These are phyloP conservation scores for Pomacea maculata DNA, from an alignment of 1,140 invertebrate genomes.

Conservation along the genomic window DNA sequence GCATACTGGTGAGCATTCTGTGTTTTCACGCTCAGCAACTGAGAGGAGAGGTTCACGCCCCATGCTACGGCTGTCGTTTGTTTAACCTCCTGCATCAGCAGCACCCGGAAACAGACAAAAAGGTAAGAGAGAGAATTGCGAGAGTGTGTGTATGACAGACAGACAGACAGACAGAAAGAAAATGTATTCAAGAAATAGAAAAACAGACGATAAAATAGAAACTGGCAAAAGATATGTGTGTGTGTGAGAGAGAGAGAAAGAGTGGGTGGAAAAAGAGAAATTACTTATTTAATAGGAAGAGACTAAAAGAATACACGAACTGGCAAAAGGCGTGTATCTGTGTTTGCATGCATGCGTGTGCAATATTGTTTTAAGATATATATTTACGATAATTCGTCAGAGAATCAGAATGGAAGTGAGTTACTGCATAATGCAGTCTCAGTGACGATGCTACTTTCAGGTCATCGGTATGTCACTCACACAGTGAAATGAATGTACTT, in stretches of 20 bases:
- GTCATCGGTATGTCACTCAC: no score
- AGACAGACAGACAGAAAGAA: neutral
- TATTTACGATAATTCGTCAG: no score
- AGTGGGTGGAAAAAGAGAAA: no score
- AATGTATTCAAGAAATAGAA: neutral
- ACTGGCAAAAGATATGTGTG: neutral
- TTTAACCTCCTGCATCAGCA: slow-evolving; percentile 32
- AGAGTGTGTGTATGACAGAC: neutral
- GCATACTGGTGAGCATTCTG: neutral
- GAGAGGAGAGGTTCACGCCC: slow-evolving; percentile 27
- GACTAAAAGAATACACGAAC: no score
- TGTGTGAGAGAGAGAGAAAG: neutral
- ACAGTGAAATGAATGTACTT: no score
- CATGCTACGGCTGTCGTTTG: slow-evolving; percentile 33
- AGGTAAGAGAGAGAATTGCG: slow-evolving; percentile 16
- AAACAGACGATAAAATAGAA: neutral
- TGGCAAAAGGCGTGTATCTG: neutral
- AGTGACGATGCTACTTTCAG: no score
- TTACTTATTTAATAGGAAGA: no score
- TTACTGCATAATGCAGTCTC: no score
- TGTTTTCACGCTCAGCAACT: neutral
- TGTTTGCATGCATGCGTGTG: neutral
- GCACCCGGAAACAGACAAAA: slow-evolving; percentile 17
- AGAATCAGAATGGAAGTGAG: no score
- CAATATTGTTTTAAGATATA: no score